phyloP scores from a whole-genome alignment of 2,888 invertebrate species.

The Cenopis cana region DNA sequence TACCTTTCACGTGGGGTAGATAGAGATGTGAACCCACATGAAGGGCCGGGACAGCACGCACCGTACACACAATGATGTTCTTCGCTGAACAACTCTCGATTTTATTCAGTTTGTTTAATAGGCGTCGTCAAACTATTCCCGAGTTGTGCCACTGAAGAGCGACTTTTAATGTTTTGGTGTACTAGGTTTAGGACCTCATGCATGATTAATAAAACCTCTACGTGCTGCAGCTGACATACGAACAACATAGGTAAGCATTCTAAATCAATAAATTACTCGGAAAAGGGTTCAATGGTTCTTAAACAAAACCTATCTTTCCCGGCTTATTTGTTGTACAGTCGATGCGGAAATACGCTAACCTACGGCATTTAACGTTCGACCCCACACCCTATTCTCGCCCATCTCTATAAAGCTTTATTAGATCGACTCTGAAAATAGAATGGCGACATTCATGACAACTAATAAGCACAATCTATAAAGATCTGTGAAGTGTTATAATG shows the following conservation, averaged over 20 bases:
- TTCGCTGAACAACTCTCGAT: neutral
- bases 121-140: neutral
- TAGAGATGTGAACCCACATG: neutral
- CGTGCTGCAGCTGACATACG: neutral
- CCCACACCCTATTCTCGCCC: conserved; percentile 50
- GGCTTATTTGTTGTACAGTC: neutral
- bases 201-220: neutral
- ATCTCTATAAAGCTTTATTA: conserved; percentile 59
- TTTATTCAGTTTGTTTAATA: neutral
- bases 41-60: neutral
- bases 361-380: conserved; percentile 56
- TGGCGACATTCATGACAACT: conserved; percentile 48
- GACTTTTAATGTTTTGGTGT: neutral
- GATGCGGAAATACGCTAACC: conserved; percentile 47
- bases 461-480: conserved; percentile 38
- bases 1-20: neutral
- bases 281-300: conserved; percentile 1
- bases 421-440: conserved; percentile 53
- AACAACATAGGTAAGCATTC: neutral
- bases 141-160: neutral
- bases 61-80: neutral
- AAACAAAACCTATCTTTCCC: neutral
- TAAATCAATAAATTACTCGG: neutral
- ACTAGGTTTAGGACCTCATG: neutral
- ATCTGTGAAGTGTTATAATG: conserved; percentile 31